Base-by-base conservation (phyloP, 2,113 vertebrate genomes). In the Puma concolor region DNA sequence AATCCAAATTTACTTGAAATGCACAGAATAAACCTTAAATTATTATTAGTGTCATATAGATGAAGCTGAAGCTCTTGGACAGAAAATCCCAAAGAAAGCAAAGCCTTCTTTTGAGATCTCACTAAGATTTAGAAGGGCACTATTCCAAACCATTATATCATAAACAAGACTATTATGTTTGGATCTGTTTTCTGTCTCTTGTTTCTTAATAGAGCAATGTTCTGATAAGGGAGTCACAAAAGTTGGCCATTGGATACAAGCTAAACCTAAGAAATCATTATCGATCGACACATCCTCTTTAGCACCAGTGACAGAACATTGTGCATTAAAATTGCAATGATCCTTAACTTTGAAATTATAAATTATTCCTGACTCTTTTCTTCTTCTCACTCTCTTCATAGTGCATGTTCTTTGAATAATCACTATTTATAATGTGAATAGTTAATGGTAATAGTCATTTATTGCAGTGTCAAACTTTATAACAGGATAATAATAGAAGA, bases 271-370 rank as follows among this genome's bases (percentile, higher is more conserved):
- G 71, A 91, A 95, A 57, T 33, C n/a, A 50, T 67, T 88, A 92
- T 76, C 2, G 25, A 85, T 94, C 15, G 5, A 36, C n/a, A 81
- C 0, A 71, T 27, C 44, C 50, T 92, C 36, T 91, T 94, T 88
- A 80, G 44, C 33, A 27, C 31, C n/a, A 57, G 15, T 71, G 54
- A 82, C 79, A 96, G 76, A 93, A 94, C 48, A n/a, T 38, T 87
- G 29, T 88, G 27, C 63, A 63, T 93, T 95, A 92, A 90, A 93
- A 91, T 79, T 88, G 63, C 83, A 83, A 0, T 90, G 66, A 82
- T 8, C 57, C n/a, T 86, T 82, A 82, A 91, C 77, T 86, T 94
- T 96, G 77, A 96, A 89, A 93, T 86, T 48, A 82, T 97, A 88
- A 95, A 74, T 92, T 94, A 90, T 95, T 94, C 76, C 74, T 94